phyloP scores from a whole-genome alignment of 2,113 vertebrate species.

The Podocnemis expansa region DNA sequence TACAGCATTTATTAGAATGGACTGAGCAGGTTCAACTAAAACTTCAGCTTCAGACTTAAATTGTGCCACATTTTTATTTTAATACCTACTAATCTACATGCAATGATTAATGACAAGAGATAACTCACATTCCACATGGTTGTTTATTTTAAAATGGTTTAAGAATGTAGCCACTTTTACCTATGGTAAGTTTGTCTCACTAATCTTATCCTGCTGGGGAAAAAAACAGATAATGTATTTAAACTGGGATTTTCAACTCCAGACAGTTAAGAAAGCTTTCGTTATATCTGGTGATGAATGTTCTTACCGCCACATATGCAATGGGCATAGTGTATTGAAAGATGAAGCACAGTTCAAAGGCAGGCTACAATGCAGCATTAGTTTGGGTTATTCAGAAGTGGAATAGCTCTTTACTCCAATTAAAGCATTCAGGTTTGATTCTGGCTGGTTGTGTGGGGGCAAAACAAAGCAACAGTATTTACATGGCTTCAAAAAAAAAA shows the following conservation, averaged over 20 bases:
- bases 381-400: background rate
- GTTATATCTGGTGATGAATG: background rate
- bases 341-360: background rate
- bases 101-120: background rate
- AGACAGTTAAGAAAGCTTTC: background rate
- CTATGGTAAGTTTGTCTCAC: accelerated
- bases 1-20: background rate
- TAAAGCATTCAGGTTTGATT: accelerated
- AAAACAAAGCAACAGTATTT: background rate
- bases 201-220: background rate
- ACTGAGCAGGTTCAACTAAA: background rate
- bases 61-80: background rate
- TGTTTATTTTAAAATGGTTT: background rate
- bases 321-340: background rate
- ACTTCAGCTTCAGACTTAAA: background rate
- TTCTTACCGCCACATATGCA: background rate
- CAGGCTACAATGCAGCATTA: background rate
- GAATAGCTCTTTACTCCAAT: background rate
- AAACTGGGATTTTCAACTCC: background rate
- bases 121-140: background rate
- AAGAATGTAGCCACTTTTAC: background rate
- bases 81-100: background rate
- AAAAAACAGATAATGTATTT: background rate
- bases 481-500: background rate
- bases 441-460: background rate